phyloP scores from a whole-genome alignment of 2,797 vertebrate species.

The Megaceryle alcyon region DNA sequence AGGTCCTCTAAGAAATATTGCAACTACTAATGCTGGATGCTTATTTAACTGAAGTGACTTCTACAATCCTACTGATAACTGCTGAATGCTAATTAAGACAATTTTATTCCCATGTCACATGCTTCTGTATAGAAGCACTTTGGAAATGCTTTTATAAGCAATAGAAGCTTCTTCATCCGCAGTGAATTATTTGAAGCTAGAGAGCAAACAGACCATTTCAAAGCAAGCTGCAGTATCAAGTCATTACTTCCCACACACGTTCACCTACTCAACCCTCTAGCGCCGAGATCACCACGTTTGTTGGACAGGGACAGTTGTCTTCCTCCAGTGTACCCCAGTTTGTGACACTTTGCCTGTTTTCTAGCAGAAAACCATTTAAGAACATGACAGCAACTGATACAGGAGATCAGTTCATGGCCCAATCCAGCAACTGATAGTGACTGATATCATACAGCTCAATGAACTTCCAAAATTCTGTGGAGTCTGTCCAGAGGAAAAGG shows the following conservation, averaged over 20 bases:
- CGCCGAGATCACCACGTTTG: fast-evolving
- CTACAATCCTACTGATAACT: no score
- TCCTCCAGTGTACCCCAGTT: background rate
- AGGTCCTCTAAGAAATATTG: background rate
- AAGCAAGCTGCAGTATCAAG: background rate
- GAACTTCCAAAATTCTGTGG: background rate
- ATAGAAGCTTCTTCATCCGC: background rate
- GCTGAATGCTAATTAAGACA: background rate
- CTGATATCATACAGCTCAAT: background rate
- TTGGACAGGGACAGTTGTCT: background rate
- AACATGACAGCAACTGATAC: background rate
- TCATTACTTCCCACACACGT: fast-evolving
- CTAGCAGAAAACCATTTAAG: background rate
- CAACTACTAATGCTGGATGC: background rate
- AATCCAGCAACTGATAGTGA: background rate
- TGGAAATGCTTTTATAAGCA: background rate
- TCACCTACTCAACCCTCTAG: background rate
- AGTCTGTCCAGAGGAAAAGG: background rate
- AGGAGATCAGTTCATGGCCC: background rate
- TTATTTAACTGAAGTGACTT: background rate
- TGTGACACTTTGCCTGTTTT: background rate
- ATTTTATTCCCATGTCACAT: background rate
- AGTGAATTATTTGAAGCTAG: no score
- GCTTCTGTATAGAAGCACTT: background rate
- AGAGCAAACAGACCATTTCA: background rate